A percentile compares a stretch with the other conserved stretches of the same genome.
Evolutionary conservation across 2,888 invertebrate genomes (phyloP).

Genomic region (Drosophila mercatorum): DNA sequence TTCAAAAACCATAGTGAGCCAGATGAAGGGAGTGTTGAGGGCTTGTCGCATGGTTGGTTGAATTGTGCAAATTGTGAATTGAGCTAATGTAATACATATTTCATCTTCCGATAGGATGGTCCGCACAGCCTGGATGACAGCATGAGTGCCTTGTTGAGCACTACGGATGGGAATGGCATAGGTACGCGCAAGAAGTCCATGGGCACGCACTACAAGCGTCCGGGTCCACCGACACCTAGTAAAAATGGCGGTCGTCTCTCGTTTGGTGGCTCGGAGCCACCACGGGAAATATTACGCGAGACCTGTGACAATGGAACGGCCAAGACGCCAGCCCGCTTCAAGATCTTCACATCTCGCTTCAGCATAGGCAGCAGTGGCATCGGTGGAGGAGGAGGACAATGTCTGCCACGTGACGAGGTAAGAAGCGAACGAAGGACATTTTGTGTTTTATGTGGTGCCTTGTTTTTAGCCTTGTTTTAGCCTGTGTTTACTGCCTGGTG

Average conservation of each 20-base stretch:
- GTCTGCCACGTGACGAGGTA: constrained; percentile 65
- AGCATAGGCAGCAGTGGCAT: constrained; percentile 70
- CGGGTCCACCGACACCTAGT: constrained; percentile 94
- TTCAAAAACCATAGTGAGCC: background rate
- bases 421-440: constrained; percentile 5
- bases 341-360: constrained; percentile 86
- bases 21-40: constrained; percentile 3
- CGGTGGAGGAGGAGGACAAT: constrained; percentile 77
- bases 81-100: background rate
- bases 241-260: constrained; percentile 92
- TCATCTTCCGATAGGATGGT: constrained; percentile 68
- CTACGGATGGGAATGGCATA: constrained; percentile 70
- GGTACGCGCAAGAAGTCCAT: constrained; percentile 86
- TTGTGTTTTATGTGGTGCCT: constrained; percentile 19
- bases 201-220: constrained; percentile 91
- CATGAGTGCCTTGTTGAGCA: constrained; percentile 84
- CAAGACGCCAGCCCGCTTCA: constrained; percentile 88
- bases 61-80: too few species aligned
- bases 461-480: constrained; percentile 12
- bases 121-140: constrained; percentile 82
- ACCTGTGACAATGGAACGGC: constrained; percentile 84
- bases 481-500: constrained; percentile 18
- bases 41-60: constrained; percentile 2
- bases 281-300: constrained; percentile 87
- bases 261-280: constrained; percentile 84